Base-by-base conservation (phyloP, 1,140 invertebrate genomes). In the Pemphigus obesinymphae region DNA sequence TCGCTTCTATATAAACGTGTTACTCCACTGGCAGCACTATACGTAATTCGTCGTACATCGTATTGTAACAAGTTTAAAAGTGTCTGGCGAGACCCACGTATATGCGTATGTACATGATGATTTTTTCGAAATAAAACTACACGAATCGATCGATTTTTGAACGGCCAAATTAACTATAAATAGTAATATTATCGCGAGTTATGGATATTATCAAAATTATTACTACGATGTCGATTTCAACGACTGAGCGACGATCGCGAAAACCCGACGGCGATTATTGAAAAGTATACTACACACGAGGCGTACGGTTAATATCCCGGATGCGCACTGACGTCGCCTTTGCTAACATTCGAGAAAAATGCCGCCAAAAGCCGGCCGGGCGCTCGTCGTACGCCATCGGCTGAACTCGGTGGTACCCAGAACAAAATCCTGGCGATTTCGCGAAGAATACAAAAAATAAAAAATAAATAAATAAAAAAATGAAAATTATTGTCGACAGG, bases 311-410 rank as follows among this genome's bases (percentile, higher is more conserved):
- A 80, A 80, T 80, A 20, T 80, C 76, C 76, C 76, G 76, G 76
- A 40, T 80, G 23, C 76, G 76, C 76, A 80, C 76, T 80, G 76
- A 45, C 76, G 76, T 63, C 34, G 55, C 76, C 40, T 80, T 80
- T 63, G 55, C 75, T 40, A 26, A 58, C 75, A 31, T 55, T 26
- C 23, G 10, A 8, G n/a, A 31, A 17, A 80, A 80, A 80, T 43
- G 76, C 76, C 76, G 76, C 76, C 37, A 80, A 80, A 80, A 80
- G 76, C 76, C 76, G 76, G 76, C 23, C 55, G 55, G 37, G 55
- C 55, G 34, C 76, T 80, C 37, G 55, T 80, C 76, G 76, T 80
- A 17, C n/a, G 26, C 3, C 17, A 23, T 80, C 76, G 76, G 76
- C 20, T n/a, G 0, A 13, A 10, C 31, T 61, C 76, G 76, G 55